Evolutionary conservation across 2,113 vertebrate species (phyloP).

Genomic region (Castor canadensis): DNA sequence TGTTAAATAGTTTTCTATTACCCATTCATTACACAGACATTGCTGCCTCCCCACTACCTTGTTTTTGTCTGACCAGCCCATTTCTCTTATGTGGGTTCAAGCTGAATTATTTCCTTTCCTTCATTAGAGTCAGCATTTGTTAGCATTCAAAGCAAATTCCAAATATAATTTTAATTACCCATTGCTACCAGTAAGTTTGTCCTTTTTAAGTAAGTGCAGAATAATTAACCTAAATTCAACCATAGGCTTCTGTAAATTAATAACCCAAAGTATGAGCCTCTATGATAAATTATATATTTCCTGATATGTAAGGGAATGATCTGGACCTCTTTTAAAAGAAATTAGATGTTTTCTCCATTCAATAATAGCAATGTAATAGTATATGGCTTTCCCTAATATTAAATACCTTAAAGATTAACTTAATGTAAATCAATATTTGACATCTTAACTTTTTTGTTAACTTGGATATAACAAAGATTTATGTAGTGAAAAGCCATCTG

Average conservation of each 20-base stretch:
- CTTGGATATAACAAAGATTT: constrained; percentile 20
- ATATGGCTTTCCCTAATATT: constrained; percentile 30
- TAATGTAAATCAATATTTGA: neutral
- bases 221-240: constrained; percentile 26
- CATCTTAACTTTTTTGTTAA: constrained; percentile 5
- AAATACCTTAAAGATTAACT: constrained; percentile 47
- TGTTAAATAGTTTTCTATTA: neutral
- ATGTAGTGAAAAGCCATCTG: constrained; percentile 57
- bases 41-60: neutral
- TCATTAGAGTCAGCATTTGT: neutral
- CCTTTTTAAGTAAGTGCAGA: constrained; percentile 21
- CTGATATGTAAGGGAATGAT: constrained; percentile 38
- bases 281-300: constrained; percentile 5
- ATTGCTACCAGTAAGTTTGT: neutral
- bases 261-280: neutral
- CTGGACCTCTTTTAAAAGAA: constrained; percentile 49
- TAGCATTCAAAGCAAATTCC: constrained; percentile 43
- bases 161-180: constrained; percentile 44
- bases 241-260: constrained; percentile 35
- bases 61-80: neutral
- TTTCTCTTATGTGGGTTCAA: constrained; percentile 31
- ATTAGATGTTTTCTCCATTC: neutral
- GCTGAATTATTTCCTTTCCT: neutral
- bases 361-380: neutral
- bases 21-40: neutral